Evolutionary conservation across 2,888 invertebrate species (phyloP).

Genomic region (Spodoptera exigua): DNA sequence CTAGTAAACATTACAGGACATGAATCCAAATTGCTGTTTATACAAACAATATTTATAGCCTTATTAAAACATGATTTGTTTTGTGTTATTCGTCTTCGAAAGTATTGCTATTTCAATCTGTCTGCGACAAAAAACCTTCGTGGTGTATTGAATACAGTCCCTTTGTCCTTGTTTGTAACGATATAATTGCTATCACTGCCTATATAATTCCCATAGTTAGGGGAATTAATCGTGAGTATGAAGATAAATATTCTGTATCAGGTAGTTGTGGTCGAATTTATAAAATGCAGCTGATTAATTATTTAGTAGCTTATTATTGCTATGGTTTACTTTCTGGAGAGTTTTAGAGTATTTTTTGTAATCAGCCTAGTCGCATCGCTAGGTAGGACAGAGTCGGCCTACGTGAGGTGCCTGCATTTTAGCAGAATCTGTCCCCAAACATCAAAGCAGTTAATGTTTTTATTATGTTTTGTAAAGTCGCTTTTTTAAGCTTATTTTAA

Average conservation of each 20-base stretch:
- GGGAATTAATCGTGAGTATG: not conserved
- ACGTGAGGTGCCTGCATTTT: slow-evolving; percentile 9
- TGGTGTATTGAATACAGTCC: not conserved
- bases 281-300: slow-evolving; percentile 12
- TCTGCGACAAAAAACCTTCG: slow-evolving; percentile 1
- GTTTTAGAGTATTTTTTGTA: slow-evolving; percentile 10
- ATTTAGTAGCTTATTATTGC: no score
- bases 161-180: not conserved
- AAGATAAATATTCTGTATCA: not conserved
- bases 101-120: slow-evolving; percentile 1
- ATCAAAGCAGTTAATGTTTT: slow-evolving; percentile 7
- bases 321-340: not conserved
- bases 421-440: no score
- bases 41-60: slow-evolving; percentile 15
- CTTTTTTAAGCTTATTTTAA: slow-evolving; percentile 27
- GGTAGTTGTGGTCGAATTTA: slow-evolving; percentile 23
- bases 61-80: slow-evolving; percentile 2
- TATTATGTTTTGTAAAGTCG: not conserved
- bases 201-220: not conserved
- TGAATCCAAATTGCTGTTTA: slow-evolving; percentile 16
- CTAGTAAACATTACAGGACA: slow-evolving; percentile 19
- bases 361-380: slow-evolving; percentile 12
- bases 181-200: slow-evolving; percentile 25
- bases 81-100: slow-evolving; percentile 10
- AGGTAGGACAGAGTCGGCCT: slow-evolving; percentile 29